Evolutionary conservation across 2,888 invertebrate species (phyloP), one percentile per base, ranked within the genome.

Genomic region (Caenorhabditis auriculariae): DNA sequence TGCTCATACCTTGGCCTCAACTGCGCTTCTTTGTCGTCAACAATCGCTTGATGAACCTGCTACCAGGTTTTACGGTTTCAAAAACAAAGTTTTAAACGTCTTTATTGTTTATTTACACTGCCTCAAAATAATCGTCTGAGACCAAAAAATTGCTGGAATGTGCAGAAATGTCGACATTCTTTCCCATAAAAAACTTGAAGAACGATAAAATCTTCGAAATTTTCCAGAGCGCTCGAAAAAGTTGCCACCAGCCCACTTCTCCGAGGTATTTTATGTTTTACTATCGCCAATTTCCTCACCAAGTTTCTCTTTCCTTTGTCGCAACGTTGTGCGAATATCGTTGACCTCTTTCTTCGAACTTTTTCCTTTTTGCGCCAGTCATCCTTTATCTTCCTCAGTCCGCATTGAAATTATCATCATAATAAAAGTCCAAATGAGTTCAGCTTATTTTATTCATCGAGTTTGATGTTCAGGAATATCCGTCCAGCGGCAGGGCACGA

Each of bases 1-100:
- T 28, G 76, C 76, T 28, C 77, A 77, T 42, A 74, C 75, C 19
- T 50, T 76, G 17, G 77, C 77, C 3, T 74, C 76, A 7, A 69
- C 71, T 3, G 69, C 75, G 17, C 61, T 76, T 23, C 62, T 76
- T 1, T 74, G 73, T 37, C 54, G 74, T 28, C 76, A 76, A 55
- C 75, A 75, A 50, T 66, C 66, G 37, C 53, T 76, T 39, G 74
- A 76, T 53, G 76, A 75, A 52, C 71, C 73, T 2, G 69, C 72
- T 3, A 69, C 60, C 27, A 62, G 70, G 73, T 71, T 35, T 35
- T n/a, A n/a, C n/a, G n/a, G n/a, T n/a, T n/a, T n/a, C n/a, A n/a
- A n/a, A n/a, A n/a, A n/a, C n/a, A n/a, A n/a, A n/a, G n/a, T n/a
- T n/a, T n/a, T n/a, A n/a, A n/a, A n/a, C n/a, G n/a, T n/a, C n/a